A percentile compares a stretch with the other conserved stretches of the same genome.
phyloP scores from a whole-genome alignment of 2,797 vertebrate genomes.

The Danio kyathit region DNA sequence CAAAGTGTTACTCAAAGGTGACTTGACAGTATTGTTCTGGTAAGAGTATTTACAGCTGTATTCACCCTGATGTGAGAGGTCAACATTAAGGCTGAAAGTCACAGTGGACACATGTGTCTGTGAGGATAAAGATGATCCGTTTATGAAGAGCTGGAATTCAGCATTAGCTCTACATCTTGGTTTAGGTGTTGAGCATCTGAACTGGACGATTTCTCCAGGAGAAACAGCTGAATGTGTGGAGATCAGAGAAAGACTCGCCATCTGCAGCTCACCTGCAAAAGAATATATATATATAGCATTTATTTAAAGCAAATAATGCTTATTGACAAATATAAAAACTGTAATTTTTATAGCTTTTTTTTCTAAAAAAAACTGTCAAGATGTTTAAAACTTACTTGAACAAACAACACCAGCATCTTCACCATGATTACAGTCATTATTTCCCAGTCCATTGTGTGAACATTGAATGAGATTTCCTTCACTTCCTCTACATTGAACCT shows the following conservation, averaged over 20 bases:
- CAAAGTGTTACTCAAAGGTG: conserved; percentile 32
- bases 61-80: conserved; percentile 38
- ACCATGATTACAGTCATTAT: neutral
- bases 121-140: neutral
- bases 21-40: neutral
- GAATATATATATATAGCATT: too few species aligned
- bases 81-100: conserved; percentile 30
- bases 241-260: conserved; percentile 26
- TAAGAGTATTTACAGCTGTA: conserved; percentile 53
- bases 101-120: neutral
- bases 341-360: too few species aligned
- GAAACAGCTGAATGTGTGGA: neutral
- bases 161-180: too few species aligned
- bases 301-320: too few species aligned
- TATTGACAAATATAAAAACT: too few species aligned
- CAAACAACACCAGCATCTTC: conserved; percentile 53
- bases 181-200: too few species aligned
- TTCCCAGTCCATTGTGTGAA: neutral
- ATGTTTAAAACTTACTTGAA: neutral
- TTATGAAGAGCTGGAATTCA: too few species aligned
- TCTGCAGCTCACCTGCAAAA: conserved; percentile 6
- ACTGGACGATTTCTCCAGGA: too few species aligned
- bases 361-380: too few species aligned
- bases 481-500: conserved; percentile 1
- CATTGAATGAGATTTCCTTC: neutral